These are phyloP conservation scores for Dolichomitus sp. DNA, from an alignment of 2,888 invertebrate species.

Conservation along the genomic window DNA sequence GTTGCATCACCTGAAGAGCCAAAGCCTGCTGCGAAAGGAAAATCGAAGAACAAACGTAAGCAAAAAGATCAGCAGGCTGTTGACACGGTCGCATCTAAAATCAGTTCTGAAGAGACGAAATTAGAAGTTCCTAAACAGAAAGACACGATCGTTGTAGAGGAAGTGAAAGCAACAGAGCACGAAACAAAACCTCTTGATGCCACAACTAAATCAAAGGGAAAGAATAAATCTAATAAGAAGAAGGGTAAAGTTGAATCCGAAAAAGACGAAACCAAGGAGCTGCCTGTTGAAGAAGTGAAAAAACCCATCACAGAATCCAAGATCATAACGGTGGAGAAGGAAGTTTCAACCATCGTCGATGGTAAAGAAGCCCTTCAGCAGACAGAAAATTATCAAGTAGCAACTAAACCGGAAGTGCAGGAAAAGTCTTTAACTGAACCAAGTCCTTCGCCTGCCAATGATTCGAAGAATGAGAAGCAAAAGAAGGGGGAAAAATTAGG, in stretches of 20 bases:
- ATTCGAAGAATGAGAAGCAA: constrained; percentile 60
- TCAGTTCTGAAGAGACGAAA: constrained; percentile 77
- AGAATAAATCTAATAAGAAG: constrained; percentile 61
- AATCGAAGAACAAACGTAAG: constrained; percentile 55
- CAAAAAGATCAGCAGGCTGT: constrained; percentile 62
- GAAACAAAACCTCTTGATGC: constrained; percentile 47
- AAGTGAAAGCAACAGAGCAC: background rate
- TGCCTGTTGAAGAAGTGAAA: constrained; percentile 12
- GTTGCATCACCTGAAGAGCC: constrained; percentile 6
- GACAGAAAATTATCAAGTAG: background rate
- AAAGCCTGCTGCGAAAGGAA: constrained; percentile 48
- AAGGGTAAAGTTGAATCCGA: constrained; percentile 52
- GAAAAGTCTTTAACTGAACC: background rate
- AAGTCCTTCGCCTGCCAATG: background rate
- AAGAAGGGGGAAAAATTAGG: constrained; percentile 29
- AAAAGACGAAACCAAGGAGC: constrained; percentile 28
- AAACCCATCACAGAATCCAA: background rate
- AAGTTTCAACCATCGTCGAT: background rate
- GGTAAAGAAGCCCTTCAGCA: background rate
- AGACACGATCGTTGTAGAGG: constrained; percentile 77
- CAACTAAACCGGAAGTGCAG: constrained; percentile 4
- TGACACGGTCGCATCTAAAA: constrained; percentile 85
- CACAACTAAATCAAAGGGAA: constrained; percentile 48
- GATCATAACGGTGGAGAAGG: background rate
- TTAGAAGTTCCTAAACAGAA: constrained; percentile 77